phyloP scores from a whole-genome alignment of 2,888 invertebrate genomes.

The Chrysolina oricalcia region DNA sequence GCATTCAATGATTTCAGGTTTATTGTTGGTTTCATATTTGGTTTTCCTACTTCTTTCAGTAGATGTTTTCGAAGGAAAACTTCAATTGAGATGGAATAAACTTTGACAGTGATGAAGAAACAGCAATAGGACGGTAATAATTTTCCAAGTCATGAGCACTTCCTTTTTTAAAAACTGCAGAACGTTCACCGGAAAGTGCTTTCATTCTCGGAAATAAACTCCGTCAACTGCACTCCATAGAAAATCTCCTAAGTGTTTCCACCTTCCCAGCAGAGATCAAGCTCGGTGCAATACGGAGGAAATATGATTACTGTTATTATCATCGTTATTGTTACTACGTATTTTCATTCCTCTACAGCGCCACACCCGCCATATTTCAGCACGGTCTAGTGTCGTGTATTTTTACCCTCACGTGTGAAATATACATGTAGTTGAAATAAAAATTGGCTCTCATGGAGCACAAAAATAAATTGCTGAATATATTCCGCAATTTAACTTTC shows the following conservation, averaged over 20 bases:
- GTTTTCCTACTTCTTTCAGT: too few relatives aligned
- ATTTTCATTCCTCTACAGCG: constrained; percentile 46
- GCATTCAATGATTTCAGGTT: too few relatives aligned
- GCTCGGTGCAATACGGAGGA: constrained; percentile 20
- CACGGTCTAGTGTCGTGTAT: constrained; percentile 42
- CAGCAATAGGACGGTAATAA: too few relatives aligned
- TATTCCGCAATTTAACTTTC: constrained; percentile 59
- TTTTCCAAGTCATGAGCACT: too few relatives aligned
- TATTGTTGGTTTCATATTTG: too few relatives aligned
- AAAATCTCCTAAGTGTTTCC: not conserved
- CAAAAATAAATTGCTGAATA: constrained; percentile 36
- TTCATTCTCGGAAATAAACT: not conserved
- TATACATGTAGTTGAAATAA: constrained; percentile 49
- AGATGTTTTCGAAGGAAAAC: too few relatives aligned
- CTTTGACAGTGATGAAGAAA: too few relatives aligned
- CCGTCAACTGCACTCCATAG: not conserved
- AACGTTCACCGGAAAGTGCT: not conserved
- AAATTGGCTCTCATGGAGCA: constrained; percentile 46
- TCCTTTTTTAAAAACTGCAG: not conserved
- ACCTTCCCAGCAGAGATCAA: constrained; percentile 11
- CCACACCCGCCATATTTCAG: constrained; percentile 37
- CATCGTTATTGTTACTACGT: constrained; percentile 48
- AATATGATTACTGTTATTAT: constrained; percentile 54
- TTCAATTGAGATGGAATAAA: too few relatives aligned
- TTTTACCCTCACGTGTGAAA: constrained; percentile 44